Percentiles rank a stretch among this genome's conserved stretches.
Evolutionary conservation across 2,888 invertebrate genomes (phyloP).

Genomic region (Drosophila paramelanica): DNA sequence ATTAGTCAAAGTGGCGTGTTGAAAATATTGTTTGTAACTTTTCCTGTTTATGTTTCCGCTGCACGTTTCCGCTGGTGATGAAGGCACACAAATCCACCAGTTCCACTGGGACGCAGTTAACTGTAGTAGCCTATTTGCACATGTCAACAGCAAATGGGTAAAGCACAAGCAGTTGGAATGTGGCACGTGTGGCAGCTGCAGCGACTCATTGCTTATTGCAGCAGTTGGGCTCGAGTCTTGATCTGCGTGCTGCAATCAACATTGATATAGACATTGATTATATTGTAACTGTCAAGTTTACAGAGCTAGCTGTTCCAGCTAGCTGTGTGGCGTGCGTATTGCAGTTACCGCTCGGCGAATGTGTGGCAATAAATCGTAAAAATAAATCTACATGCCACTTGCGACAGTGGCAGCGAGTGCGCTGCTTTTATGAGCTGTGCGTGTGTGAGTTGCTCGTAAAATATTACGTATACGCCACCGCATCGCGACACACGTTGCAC

Average conservation of each 20-base stretch:
- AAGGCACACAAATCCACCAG: slow-evolving; percentile 63
- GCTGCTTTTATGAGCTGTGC: slow-evolving; percentile 41
- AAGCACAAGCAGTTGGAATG: slow-evolving; percentile 26
- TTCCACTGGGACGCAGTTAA: slow-evolving; percentile 15
- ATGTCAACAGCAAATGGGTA: slow-evolving; percentile 29
- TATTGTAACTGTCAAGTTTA: slow-evolving; percentile 59
- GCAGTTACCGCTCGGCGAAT: slow-evolving; percentile 41
- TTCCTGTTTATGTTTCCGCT: slow-evolving; percentile 76
- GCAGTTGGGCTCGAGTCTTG: slow-evolving; percentile 9
- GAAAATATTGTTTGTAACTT: slow-evolving; percentile 65
- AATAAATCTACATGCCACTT: slow-evolving; percentile 49
- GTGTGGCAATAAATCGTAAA: slow-evolving; percentile 47
- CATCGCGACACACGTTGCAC: slow-evolving; percentile 16
- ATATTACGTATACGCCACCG: slow-evolving; percentile 43
- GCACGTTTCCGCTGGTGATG: slow-evolving; percentile 62
- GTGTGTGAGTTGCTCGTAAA: slow-evolving; percentile 33
- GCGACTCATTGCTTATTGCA: slow-evolving; percentile 45
- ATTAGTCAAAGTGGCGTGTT: slow-evolving; percentile 67
- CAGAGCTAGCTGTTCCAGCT: slow-evolving; percentile 1
- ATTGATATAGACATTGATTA: slow-evolving; percentile 73
- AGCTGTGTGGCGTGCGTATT: slow-evolving; percentile 23
- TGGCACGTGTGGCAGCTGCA: slow-evolving; percentile 38
- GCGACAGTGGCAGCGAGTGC: slow-evolving; percentile 31
- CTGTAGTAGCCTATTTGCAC: slow-evolving; percentile 16
- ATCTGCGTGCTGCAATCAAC: slow-evolving; percentile 67